These are phyloP conservation scores for Hypanus sabinus DNA, from an alignment of 2,113 vertebrate species.

Conservation along the genomic window DNA sequence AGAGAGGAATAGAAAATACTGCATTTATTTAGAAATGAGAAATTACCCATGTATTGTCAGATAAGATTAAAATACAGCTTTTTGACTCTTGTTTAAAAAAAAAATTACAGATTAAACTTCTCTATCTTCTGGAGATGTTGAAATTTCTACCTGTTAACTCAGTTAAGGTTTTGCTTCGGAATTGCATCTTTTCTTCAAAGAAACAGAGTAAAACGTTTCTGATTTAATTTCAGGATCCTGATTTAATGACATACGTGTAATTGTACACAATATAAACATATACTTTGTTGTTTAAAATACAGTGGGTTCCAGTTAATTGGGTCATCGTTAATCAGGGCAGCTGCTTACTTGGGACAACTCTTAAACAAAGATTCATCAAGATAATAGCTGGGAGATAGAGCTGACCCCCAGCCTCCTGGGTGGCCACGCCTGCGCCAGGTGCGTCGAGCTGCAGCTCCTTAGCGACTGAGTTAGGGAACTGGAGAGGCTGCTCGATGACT, in stretches of 20 bases:
- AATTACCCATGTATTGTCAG: not conserved
- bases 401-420: no score
- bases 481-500: no score
- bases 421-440: no score
- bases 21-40: not conserved
- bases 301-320: no score
- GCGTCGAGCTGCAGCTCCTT: no score
- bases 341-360: no score
- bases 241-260: not conserved
- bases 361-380: no score
- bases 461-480: no score
- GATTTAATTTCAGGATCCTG: not conserved
- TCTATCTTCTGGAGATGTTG: not conserved
- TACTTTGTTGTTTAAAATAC: not conserved
- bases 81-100: conserved; percentile 11
- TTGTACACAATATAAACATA: not conserved
- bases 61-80: not conserved
- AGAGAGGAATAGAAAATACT: conserved; percentile 12
- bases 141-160: not conserved
- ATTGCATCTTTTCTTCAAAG: not conserved
- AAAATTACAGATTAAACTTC: not conserved
- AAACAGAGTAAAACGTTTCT: not conserved
- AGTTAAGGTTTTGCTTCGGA: not conserved
- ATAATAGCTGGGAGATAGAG: no score
- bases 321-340: no score